These are phyloP conservation scores for Gallinago media DNA, from an alignment of 2,113 vertebrate species.

Conservation along the genomic window DNA sequence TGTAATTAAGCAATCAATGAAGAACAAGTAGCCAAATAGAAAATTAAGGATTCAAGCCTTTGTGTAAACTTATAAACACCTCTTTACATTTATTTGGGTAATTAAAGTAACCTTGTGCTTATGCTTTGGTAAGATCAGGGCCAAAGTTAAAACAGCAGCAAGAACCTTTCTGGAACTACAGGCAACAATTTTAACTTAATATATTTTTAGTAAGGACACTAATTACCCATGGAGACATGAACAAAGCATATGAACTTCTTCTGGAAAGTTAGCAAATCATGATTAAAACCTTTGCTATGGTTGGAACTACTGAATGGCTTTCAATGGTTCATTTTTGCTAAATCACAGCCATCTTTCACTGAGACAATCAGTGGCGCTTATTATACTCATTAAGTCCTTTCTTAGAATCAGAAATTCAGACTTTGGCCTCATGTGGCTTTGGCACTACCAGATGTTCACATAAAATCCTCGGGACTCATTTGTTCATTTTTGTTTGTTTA, in stretches of 20 bases:
- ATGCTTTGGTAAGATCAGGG: background rate
- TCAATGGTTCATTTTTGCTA: conserved; percentile 10
- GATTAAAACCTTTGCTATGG: background rate
- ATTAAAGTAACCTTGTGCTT: background rate
- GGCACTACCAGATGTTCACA: conserved; percentile 19
- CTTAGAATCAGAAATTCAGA: conserved; percentile 4
- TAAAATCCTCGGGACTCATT: background rate
- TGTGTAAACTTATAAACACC: background rate
- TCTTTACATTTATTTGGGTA: background rate
- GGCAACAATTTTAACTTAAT: background rate
- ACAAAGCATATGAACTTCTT: background rate
- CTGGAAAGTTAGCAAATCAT: background rate
- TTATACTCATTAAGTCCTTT: conserved; percentile 2
- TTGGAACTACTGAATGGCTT: background rate
- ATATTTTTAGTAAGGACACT: background rate
- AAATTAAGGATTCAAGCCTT: background rate
- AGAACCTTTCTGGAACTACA: background rate
- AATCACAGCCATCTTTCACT: background rate
- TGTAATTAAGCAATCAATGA: background rate
- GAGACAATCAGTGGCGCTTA: background rate
- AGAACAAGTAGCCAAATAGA: no score
- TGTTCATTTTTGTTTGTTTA: conserved; percentile 11
- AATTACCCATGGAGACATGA: background rate
- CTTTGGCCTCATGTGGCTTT: background rate
- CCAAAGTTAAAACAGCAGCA: background rate